Evolutionary conservation across 2,113 vertebrate genomes (phyloP), one percentile per base, ranked within the genome.

Genomic region (Heterochromis multidens): DNA sequence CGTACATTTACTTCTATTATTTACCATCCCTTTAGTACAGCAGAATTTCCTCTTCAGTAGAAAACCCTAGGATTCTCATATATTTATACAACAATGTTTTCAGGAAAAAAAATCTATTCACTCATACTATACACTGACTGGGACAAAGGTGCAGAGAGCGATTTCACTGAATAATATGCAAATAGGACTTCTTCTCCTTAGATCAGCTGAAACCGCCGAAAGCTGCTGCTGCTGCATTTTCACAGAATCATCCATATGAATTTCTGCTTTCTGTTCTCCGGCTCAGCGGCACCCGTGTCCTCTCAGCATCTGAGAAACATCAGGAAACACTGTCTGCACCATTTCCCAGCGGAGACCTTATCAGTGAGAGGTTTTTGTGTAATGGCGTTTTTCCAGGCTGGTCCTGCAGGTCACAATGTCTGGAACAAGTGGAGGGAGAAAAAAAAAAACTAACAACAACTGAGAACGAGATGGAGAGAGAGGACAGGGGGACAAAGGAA

Each of bases 391-490:
- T 70, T 82, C 29, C 79, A 82, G 85, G 62, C 40, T 49, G 61
- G 74, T 81, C 63, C 83, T 87, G 82, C 85, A 88, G 93, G 90
- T 91, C 93, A 91, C 82, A 67, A 60, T 78, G 84, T 91, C 86
- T 90, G 87, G 57, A 86, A 70, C 76, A 82, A 88, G 88, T 67
- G 29, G 82, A 61, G 49, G 6, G 23, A 21, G 16, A 29, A 60
- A 21, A 52, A 62, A 70, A 81, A 61, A 43, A 7, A 6, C 4
- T 12, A 49, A 77, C 46, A 78, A 56, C 56, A 74, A 86, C 46
- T 49, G 54, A 72, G 84, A 31, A 79, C 31, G 23, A 78, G 83
- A 54, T 2, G 3, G 70, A n/a, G 58, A 43, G 54, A 81, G 86
- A 85, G 86, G 88, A 82, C 33, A 37, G 80, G 31, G 31, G 49